Evolutionary conservation across 2,888 invertebrate species (phyloP).

Genomic region (Drosophila heteroneura): DNA sequence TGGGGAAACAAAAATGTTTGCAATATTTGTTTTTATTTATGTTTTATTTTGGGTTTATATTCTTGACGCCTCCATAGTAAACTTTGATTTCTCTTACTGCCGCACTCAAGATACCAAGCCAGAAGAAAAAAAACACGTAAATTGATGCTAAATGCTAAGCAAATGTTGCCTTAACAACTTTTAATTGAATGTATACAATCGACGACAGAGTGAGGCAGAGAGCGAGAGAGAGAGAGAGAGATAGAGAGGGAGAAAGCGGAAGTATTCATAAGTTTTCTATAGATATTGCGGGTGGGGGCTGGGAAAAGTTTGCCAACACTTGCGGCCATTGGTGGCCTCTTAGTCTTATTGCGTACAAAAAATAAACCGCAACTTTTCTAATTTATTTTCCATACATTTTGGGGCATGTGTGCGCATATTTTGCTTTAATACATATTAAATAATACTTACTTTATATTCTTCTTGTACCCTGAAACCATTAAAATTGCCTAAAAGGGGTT

Average conservation of each 20-base stretch:
- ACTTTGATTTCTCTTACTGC: slow-evolving; percentile 57
- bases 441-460: slow-evolving; percentile 77
- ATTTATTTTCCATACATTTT: slow-evolving; percentile 72
- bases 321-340: neutral
- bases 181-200: slow-evolving; percentile 71
- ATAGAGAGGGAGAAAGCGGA: slow-evolving; percentile 17
- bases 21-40: slow-evolving; percentile 39
- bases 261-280: slow-evolving; percentile 75
- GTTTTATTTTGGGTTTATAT: slow-evolving; percentile 33
- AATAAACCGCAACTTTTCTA: slow-evolving; percentile 73
- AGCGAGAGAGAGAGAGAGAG: too few species aligned
- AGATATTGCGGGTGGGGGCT: slow-evolving; percentile 34
- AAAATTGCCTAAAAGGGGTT: neutral
- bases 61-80: slow-evolving; percentile 58
- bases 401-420: slow-evolving; percentile 47
- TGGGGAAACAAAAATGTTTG: slow-evolving; percentile 5
- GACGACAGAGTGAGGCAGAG: neutral
- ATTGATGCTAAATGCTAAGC: slow-evolving; percentile 58
- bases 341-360: slow-evolving; percentile 34
- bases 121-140: slow-evolving; percentile 17
- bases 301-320: slow-evolving; percentile 56
- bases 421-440: slow-evolving; percentile 74
- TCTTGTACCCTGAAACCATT: slow-evolving; percentile 30
- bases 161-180: slow-evolving; percentile 70
- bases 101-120: slow-evolving; percentile 2